A percentile compares a stretch with the other conserved stretches of the same genome.
Conservation (phyloP, 2,113 vertebrate genomes). For the Microtus oregoni region DNA sequence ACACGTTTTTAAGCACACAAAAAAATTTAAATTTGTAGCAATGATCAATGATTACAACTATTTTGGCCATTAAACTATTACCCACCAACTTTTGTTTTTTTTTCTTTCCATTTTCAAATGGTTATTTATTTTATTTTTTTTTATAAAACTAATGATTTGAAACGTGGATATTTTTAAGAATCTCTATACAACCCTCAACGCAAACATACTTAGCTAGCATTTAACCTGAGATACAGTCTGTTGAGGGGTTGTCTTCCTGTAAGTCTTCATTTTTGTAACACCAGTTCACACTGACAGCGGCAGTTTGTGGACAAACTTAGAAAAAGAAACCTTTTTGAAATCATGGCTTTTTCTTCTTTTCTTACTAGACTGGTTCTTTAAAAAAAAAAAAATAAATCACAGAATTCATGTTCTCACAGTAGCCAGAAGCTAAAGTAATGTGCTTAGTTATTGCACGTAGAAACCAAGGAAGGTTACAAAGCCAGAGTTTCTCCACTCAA, state of each 20-base stretch:
- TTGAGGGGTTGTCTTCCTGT: conserved; percentile 82
- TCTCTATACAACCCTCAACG: conserved; percentile 73
- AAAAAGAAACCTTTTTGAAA: conserved; percentile 70
- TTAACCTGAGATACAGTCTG: conserved; percentile 90
- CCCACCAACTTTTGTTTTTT: conserved; percentile 49
- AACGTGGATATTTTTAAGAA: conserved; percentile 76
- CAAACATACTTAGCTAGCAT: conserved; percentile 82
- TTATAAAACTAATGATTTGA: conserved; percentile 73
- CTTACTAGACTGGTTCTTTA: conserved; percentile 67
- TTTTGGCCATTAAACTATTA: conserved; percentile 88
- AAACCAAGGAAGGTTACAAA: conserved; percentile 79
- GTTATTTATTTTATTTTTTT: neutral
- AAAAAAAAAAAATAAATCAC: conserved; percentile 77
- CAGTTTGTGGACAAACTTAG: conserved; percentile 70
- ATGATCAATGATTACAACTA: conserved; percentile 81
- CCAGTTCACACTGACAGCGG: conserved; percentile 71
- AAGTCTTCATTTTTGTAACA: conserved; percentile 75
- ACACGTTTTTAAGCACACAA: conserved; percentile 80
- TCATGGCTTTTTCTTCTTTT: conserved; percentile 83
- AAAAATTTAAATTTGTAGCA: conserved; percentile 77
- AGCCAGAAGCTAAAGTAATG: conserved; percentile 87
- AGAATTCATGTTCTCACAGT: conserved; percentile 86
- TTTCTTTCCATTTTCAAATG: conserved; percentile 78
- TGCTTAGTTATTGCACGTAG: conserved; percentile 88
- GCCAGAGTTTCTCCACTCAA: conserved; percentile 76